Base-by-base conservation (phyloP, 37 sponge, comb jelly and placozoan genomes). In the Cliona cf. orientalis region DNA sequence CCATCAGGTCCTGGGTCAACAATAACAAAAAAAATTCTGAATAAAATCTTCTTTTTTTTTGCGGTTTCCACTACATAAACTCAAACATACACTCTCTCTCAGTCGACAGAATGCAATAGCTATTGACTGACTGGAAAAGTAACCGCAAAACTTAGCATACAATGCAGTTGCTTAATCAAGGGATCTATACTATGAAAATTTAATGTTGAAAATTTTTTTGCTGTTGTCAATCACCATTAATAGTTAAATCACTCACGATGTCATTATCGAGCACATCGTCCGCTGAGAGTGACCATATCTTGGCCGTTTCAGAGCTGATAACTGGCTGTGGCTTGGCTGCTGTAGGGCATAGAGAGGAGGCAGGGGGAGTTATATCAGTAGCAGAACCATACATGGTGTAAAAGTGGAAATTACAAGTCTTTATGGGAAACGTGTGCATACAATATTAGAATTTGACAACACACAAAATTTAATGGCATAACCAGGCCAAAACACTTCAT, bases 271-370 rank as follows among this genome's bases (percentile, higher is more conserved):
- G 0, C 3, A 85, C 43, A 56, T 93, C 86, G 53, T 62, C 39
- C 2, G 90, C 79, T 12, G 81, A 71, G 22, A 93, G 81, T 0
- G 86, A 80, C 93, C 93, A 93, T 3, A 93, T 71, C n/a, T 72
- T 42, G 7, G 90, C 82, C 0, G 81, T 62, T 1, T 55, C 71
- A 19, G 19, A 21, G 32, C 60, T 70, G 29, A 84, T 75, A 17
- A 49, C 55, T 17, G 14, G 17, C 14, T 17, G 11, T 49, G 55
- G 55, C 55, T 17, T 49, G 55, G 55, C 11, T 49, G 55, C 14
- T 11, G 55, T 19, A 49, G 17, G 55, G 17, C 55, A 49, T 11
- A 19, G 14, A 49, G 55, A 49, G 17, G 11, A 49, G 55, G 17
- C 55, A 49, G 17, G 11, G 55, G 55, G 17, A 19, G 14, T 49